These are phyloP conservation scores for Phodopus roborovskii DNA, from an alignment of 2,113 vertebrate species.

Conservation along the genomic window DNA sequence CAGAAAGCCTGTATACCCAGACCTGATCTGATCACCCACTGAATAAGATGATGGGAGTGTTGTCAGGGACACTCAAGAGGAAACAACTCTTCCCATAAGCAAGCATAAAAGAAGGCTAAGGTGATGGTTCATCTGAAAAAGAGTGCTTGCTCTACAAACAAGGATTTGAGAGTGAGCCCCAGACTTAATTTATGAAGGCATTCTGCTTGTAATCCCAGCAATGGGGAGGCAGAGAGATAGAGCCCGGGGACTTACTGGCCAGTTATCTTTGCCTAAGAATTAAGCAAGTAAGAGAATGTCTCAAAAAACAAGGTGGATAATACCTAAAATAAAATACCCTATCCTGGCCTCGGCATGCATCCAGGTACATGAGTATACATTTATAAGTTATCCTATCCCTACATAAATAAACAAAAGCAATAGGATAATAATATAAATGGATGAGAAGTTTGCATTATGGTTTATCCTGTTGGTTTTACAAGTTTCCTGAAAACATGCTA, in stretches of 20 bases:
- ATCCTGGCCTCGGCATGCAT: too few relatives aligned
- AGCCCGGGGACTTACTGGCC: not conserved
- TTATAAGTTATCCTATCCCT: not conserved
- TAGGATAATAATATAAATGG: not conserved
- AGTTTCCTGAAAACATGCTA: not conserved
- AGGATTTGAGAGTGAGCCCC: not conserved
- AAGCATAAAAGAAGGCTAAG: not conserved
- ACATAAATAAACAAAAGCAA: not conserved
- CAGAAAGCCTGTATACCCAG: not conserved
- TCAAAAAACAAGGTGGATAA: not conserved
- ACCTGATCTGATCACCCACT: not conserved
- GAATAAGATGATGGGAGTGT: not conserved
- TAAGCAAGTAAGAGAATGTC: not conserved
- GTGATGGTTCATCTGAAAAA: not conserved
- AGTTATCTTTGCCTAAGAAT: not conserved
- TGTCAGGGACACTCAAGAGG: not conserved
- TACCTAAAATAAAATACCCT: not conserved
- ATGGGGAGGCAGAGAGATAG: not conserved
- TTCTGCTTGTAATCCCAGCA: not conserved
- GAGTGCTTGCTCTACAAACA: not conserved
- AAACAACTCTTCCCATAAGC: not conserved
- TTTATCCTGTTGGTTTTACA: constrained; percentile 9
- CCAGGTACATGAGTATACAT: too few relatives aligned
- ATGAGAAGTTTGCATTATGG: not conserved
- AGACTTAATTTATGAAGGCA: too few relatives aligned